Conservation (phyloP, 2,888 invertebrate genomes). For the Volucella zonaria region DNA sequence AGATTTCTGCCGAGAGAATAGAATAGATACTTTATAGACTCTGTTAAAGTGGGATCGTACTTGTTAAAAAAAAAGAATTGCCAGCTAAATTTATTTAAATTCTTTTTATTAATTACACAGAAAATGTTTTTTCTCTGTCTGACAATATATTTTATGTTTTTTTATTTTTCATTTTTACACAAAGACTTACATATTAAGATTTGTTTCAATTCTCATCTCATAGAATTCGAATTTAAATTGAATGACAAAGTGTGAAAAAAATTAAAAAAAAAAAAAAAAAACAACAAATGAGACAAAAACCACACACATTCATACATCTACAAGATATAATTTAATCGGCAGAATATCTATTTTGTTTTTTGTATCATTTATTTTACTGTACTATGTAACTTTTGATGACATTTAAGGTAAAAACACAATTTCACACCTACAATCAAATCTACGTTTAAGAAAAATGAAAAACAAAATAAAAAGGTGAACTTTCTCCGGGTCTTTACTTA, state of each 20-base stretch:
- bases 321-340: conserved; percentile 19
- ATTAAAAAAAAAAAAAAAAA: conserved; percentile 6
- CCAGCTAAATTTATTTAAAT: conserved; percentile 42
- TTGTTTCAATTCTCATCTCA: conserved; percentile 28
- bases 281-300: conserved; percentile 9
- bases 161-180: conserved; percentile 38
- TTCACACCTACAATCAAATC: conserved; percentile 43
- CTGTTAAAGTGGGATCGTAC: neutral
- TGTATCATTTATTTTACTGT: conserved; percentile 3
- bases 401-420: conserved; percentile 34
- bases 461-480: conserved; percentile 7
- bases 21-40: no score
- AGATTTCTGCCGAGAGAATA: no score
- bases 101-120: conserved; percentile 61
- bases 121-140: conserved; percentile 45
- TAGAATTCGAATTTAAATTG: conserved; percentile 12
- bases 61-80: conserved; percentile 5
- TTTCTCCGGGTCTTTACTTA: conserved; percentile 39
- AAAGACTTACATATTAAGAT: conserved; percentile 54
- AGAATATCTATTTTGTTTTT: conserved; percentile 1
- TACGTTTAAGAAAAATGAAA: neutral
- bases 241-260: conserved; percentile 11
- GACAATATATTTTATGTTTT: conserved; percentile 17
- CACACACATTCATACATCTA: conserved; percentile 50
- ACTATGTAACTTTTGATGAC: conserved; percentile 34